A percentile compares a stretch with the other conserved stretches of the same genome.
Evolutionary conservation across 2,113 vertebrate genomes (phyloP).

Genomic region (Crotalus viridis): DNA sequence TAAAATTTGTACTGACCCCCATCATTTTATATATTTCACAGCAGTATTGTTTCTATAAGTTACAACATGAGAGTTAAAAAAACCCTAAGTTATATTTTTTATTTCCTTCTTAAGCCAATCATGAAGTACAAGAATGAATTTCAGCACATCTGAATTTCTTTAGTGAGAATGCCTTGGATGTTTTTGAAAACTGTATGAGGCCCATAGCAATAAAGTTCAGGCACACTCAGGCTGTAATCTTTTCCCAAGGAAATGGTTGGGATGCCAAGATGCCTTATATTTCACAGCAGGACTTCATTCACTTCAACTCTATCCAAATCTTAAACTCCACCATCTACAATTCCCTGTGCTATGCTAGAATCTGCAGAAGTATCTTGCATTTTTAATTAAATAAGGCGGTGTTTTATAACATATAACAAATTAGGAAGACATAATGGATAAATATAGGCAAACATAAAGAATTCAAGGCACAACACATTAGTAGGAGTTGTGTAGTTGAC

Average conservation of each 20-base stretch:
- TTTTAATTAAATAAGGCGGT: slow-evolving; percentile 63
- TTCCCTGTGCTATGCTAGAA: slow-evolving; percentile 64
- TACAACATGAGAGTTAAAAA: slow-evolving; percentile 17
- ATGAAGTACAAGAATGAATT: slow-evolving; percentile 71
- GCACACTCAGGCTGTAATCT: slow-evolving; percentile 85
- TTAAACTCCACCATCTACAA: slow-evolving; percentile 84
- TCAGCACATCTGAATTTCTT: slow-evolving; percentile 84
- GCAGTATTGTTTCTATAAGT: slow-evolving; percentile 35
- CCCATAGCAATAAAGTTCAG: slow-evolving; percentile 86
- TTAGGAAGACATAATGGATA: slow-evolving; percentile 2
- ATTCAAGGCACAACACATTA: slow-evolving; percentile 51
- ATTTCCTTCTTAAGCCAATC: slow-evolving; percentile 50
- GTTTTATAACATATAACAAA: slow-evolving; percentile 57
- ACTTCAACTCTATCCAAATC: slow-evolving; percentile 76
- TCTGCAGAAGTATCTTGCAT: slow-evolving; percentile 71
- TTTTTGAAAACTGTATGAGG: slow-evolving; percentile 85
- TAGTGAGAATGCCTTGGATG: slow-evolving; percentile 82
- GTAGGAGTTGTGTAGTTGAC: slow-evolving; percentile 44
- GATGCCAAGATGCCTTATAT: slow-evolving; percentile 90
- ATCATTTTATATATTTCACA: slow-evolving; percentile 30
- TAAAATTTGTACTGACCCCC: slow-evolving; percentile 30
- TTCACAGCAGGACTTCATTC: slow-evolving; percentile 87
- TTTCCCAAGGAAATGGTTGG: slow-evolving; percentile 95
- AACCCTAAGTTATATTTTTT: slow-evolving; percentile 2
- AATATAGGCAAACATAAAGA: slow-evolving; percentile 48